Conservation (phyloP, 2,113 vertebrate species). For the Nyctereutes procyonoides region DNA sequence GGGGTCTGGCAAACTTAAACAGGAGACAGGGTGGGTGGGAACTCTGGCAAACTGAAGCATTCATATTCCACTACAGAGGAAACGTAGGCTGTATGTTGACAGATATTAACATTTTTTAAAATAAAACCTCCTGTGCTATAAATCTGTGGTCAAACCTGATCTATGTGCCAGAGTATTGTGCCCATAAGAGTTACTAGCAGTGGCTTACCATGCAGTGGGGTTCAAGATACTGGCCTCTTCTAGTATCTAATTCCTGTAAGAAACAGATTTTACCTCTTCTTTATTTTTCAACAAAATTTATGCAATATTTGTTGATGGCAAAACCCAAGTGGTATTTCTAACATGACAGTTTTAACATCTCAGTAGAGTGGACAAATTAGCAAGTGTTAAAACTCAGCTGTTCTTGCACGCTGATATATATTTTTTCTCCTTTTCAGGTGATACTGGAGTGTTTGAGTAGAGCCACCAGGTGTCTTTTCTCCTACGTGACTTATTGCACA, state of each 20-base stretch:
- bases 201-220: neutral
- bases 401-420: neutral
- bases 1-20: neutral
- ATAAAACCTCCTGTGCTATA: neutral
- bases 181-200: neutral
- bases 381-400: neutral
- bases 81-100: neutral
- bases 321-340: neutral
- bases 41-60: neutral
- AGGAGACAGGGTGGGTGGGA: neutral
- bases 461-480: conserved; percentile 24
- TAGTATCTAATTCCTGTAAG: neutral
- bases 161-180: neutral
- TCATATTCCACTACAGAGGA: neutral
- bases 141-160: neutral
- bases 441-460: neutral
- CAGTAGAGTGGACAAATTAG: neutral
- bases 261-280: neutral
- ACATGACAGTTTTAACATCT: neutral
- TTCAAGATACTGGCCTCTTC: neutral
- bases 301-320: neutral
- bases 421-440: neutral
- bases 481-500: neutral
- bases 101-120: neutral
- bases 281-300: neutral